Evolutionary conservation across 2,888 invertebrate species (phyloP), one percentile per base, ranked within the genome.

Genomic region (Philereme vetulata): DNA sequence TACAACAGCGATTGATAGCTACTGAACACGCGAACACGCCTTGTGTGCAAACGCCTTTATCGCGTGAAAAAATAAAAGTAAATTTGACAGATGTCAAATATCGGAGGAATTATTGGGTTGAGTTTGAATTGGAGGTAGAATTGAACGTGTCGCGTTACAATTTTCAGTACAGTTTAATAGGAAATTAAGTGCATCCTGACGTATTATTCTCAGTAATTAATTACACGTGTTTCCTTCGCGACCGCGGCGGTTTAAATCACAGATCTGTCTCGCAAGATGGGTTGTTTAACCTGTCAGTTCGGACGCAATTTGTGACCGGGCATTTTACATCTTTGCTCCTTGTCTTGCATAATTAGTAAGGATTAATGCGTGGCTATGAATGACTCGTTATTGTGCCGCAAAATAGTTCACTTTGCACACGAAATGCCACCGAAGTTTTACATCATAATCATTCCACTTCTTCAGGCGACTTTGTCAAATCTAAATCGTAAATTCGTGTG

Each of bases 261-360:
- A 78, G 84, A 82, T 86, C 85, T 88, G 90, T 91, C 90, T 77
- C 85, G 72, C 80, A 80, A 81, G 90, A 89, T 88, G 87, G 88
- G 82, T 84, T 87, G 89, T 90, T 90, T 86, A 86, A 85, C 78
- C 86, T 89, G 91, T 91, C 91, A 88, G 81, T 85, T 85, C 71
- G 84, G 82, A 82, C 84, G 84, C 85, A 84, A 92, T 92, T 92
- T 91, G 91, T 90, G 89, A 79, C 78, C 86, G 81, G 79, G 84
- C 87, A 88, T 90, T 87, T 88, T 88, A 85, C 86, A 88, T 88
- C 88, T 88, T 87, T 85, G 85, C 88, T 87, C 84, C 83, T 71
- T 84, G 85, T 85, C 87, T 88, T 88, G 87, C 86, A 86, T 90
- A 90, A 92, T 91, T 91, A 91, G 89, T 85, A 78, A 82, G 86